Conservation (phyloP, 2,888 invertebrate genomes). For the Choreutis nemorana region DNA sequence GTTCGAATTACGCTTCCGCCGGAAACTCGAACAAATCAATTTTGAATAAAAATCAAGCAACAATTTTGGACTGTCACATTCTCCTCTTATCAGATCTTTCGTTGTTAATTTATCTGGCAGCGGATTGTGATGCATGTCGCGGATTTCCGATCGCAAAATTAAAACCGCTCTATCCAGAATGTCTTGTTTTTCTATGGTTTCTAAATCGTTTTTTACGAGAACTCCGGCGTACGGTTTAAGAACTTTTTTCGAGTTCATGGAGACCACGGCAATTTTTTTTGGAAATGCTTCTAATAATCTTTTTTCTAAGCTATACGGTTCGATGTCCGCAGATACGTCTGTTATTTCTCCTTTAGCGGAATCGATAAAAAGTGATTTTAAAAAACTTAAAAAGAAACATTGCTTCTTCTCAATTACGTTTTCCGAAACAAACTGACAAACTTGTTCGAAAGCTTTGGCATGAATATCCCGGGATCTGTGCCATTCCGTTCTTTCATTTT, state of each 20-base stretch:
- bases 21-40: conserved; percentile 1
- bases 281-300: conserved; percentile 1
- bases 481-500: conserved; percentile 1
- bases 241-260: conserved; percentile 2
- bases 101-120: conserved; percentile 1
- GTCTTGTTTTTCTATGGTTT: not conserved
- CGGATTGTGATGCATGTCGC: conserved; percentile 1
- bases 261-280: conserved; percentile 1
- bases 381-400: conserved; percentile 2
- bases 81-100: conserved; percentile 1
- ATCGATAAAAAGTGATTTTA: conserved; percentile 1
- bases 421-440: conserved; percentile 2
- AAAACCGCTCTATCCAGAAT: conserved; percentile 1
- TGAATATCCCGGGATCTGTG: conserved; percentile 2
- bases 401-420: conserved; percentile 1
- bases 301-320: conserved; percentile 1
- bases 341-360: not conserved
- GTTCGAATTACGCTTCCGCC: conserved; percentile 1
- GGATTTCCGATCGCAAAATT: conserved; percentile 1
- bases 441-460: conserved; percentile 1
- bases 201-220: conserved; percentile 1
- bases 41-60: conserved; percentile 1
- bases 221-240: conserved; percentile 2
- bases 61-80: not conserved
- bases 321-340: conserved; percentile 1